A percentile compares a stretch with the other conserved stretches of the same genome.
phyloP scores from a whole-genome alignment of 2,888 invertebrate species.

The Brachyptera putata region DNA sequence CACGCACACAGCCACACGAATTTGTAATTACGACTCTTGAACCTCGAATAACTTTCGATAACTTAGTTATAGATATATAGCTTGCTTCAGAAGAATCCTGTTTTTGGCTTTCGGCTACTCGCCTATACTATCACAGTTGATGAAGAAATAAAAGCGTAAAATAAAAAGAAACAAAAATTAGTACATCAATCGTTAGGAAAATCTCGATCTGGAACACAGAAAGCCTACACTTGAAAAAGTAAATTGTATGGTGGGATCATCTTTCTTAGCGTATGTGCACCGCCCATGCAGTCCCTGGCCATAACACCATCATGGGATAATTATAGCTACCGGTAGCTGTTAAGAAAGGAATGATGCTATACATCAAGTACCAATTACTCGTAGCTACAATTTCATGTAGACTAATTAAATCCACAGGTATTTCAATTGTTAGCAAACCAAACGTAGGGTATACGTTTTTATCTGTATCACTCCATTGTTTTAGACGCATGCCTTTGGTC shows the following conservation, averaged over 20 bases:
- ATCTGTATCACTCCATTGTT: too few species aligned
- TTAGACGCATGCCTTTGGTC: too few species aligned
- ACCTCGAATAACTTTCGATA: neutral
- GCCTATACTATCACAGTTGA: neutral
- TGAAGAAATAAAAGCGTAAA: constrained; percentile 15
- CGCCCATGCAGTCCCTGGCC: too few species aligned
- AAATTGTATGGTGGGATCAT: too few species aligned
- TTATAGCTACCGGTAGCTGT: too few species aligned
- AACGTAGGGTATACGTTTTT: too few species aligned
- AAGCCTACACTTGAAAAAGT: too few species aligned
- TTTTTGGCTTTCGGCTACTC: too few species aligned
- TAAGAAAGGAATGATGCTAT: too few species aligned
- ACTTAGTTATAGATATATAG: neutral
- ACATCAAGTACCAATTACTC: neutral
- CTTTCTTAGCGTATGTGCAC: neutral
- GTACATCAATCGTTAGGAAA: constrained; percentile 12
- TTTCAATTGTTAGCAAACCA: constrained; percentile 7
- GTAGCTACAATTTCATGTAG: neutral
- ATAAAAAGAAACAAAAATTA: neutral
- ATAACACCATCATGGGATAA: too few species aligned
- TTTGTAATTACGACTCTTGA: constrained; percentile 9
- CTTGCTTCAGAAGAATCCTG: constrained; percentile 6
- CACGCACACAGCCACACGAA: neutral
- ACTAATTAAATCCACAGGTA: neutral
- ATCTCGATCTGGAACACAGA: neutral